Conservation (phyloP, 2,797 vertebrate species). For the Morelia viridis region DNA sequence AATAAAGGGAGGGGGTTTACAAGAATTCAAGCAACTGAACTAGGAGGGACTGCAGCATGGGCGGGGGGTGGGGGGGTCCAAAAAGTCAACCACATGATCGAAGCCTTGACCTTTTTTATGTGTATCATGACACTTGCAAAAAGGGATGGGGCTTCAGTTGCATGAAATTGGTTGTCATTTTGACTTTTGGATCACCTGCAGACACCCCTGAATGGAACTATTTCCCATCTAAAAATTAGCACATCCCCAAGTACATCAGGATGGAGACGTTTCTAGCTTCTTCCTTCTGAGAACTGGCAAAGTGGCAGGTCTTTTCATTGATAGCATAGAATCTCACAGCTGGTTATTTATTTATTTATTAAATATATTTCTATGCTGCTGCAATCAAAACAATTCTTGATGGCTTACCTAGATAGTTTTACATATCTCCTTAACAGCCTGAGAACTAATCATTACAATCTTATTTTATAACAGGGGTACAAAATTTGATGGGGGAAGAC, state of each 20-base stretch:
- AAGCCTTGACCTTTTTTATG: background rate
- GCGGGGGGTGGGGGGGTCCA: background rate
- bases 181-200: background rate
- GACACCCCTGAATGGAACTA: background rate
- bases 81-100: background rate
- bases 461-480: background rate
- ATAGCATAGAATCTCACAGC: background rate
- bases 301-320: background rate
- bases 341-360: background rate
- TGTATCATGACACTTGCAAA: background rate
- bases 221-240: background rate
- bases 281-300: background rate
- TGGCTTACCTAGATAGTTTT: background rate
- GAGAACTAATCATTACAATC: background rate
- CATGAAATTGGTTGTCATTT: background rate
- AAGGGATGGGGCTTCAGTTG: background rate
- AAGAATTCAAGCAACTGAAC: background rate
- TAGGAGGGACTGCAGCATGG: background rate
- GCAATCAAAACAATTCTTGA: background rate
- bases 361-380: background rate
- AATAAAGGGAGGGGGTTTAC: background rate
- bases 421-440: background rate
- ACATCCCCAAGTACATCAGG: background rate
- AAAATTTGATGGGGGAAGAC: background rate
- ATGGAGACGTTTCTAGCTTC: background rate